These are phyloP conservation scores for Drosophila aldrichi DNA, from an alignment of 2,888 invertebrate species.

Conservation along the genomic window DNA sequence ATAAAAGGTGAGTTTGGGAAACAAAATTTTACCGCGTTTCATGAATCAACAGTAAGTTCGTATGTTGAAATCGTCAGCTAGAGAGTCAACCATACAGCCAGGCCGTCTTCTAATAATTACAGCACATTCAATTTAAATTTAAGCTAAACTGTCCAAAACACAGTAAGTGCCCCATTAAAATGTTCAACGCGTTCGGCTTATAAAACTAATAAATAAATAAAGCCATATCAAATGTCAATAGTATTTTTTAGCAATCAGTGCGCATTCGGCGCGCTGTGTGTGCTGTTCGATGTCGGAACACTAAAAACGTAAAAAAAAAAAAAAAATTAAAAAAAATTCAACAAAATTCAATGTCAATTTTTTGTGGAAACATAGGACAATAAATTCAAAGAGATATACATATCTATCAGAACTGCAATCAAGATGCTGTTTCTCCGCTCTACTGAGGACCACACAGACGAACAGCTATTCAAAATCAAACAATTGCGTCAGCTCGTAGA, in stretches of 20 bases:
- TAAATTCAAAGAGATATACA: neutral
- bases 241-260: slow-evolving; percentile 48
- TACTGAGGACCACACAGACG: slow-evolving; percentile 59
- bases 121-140: slow-evolving; percentile 24
- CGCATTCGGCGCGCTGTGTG: slow-evolving; percentile 44
- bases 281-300: slow-evolving; percentile 49
- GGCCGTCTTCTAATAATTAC: slow-evolving; percentile 3
- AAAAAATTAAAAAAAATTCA: neutral
- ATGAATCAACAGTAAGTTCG: neutral
- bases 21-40: neutral
- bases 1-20: neutral
- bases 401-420: slow-evolving; percentile 19
- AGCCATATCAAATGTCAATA: slow-evolving; percentile 42
- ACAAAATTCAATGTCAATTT: slow-evolving; percentile 12
- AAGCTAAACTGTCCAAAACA: slow-evolving; percentile 8
- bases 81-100: neutral
- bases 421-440: slow-evolving; percentile 63
- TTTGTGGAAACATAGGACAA: slow-evolving; percentile 3
- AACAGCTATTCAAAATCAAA: slow-evolving; percentile 68
- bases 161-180: slow-evolving; percentile 49
- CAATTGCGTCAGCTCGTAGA: slow-evolving; percentile 71
- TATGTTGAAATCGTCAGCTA: neutral
- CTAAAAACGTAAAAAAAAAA: slow-evolving; percentile 20
- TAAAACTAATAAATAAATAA: slow-evolving; percentile 53
- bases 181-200: slow-evolving; percentile 45